Evolutionary conservation across 2,113 vertebrate genomes (phyloP), one percentile per base, ranked within the genome.

Genomic region (Hippocampus barbouri): DNA sequence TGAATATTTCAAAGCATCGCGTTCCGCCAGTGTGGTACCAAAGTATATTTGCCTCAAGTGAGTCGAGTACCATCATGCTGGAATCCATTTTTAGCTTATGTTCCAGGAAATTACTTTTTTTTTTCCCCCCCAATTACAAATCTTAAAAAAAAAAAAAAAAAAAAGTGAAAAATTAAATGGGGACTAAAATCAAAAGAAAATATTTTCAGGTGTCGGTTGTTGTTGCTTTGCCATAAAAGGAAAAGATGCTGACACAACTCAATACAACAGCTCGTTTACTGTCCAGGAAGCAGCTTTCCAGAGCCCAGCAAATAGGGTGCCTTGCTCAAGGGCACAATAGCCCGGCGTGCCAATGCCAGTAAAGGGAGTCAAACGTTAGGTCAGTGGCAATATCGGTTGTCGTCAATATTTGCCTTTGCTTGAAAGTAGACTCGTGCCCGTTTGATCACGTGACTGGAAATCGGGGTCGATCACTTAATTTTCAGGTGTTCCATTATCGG

Each of bases 1-100:
- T 47, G 16, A 66, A 66, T 66, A 66, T 66, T 66, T 66, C n/a
- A 47, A 66, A 66, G 30, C 27, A 3, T 15, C 14, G 56, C 25
- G 15, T 60, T 16, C 56, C 59, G 5, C 12, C 23, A 43, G 40
- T 14, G 23, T 5, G n/a, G 15, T 18, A 20, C 34, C 34, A 38
- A 38, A 38, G 43, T 45, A 45, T n/a, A 63, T 34, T 20, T 7
- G 25, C 57, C 27, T 30, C 30, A 61, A 27, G 27, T 30, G 8
- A 60, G 57, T 60, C 25, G n/a, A 25, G 56, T 25, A 12, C n/a
- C 10, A 27, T 27, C 3, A 27, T 11, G 56, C 56, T 15, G 23
- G 11, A 59, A 8, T 51, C 18, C 49, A 18, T 59, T 59, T 14
- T 15, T 21, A 47, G 45, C 45, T 47, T 47, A 47, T 16, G 45